Evolutionary conservation across 2,888 invertebrate species (phyloP), one percentile per base, ranked within the genome.

Genomic region (Heliconius sara): DNA sequence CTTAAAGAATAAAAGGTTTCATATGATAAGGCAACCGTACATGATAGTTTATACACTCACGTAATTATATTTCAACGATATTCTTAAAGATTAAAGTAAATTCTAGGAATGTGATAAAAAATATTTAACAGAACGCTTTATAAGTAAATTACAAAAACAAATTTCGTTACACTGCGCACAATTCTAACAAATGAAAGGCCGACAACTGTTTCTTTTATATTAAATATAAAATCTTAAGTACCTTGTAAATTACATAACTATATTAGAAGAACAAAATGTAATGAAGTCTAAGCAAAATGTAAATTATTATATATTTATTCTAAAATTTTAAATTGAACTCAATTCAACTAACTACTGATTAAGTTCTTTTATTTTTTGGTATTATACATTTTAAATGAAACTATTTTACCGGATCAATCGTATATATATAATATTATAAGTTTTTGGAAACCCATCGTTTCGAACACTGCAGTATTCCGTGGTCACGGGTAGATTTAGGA

Each of bases 131-230:
- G 47, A 47, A 71, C n/a, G 5, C 10, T 71, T 25, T 6, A n/a
- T n/a, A 71, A 27, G 47, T 57, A n/a, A 57, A 30, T 57, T 30
- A 72, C 22, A n/a, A 72, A 57, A 72, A 19, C 27, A 30, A 72
- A 30, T 52, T 72, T 72, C 52, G 19, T 27, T 30, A 22, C 12
- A 57, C 12, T 52, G 27, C 19, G 70, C 43, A 70, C 27, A 71
- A 52, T 71, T 71, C 71, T 52, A 30, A 10, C 12, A 30, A 72
- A 22, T 52, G 27, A 22, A 57, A 57, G 57, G 1, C 19, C 22
- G 12, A 12, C 71, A 71, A 19, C 30, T 52, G 27, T 52, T 71
- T 71, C 71, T 52, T 52, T 52, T 52, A 34, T 52, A 67, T 34
- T 67, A 9, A 47, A 47, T 67, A 10, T 70, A 70, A 43, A 27